Evolutionary conservation across 2,797 vertebrate genomes (phyloP).

Genomic region (Channa striata): DNA sequence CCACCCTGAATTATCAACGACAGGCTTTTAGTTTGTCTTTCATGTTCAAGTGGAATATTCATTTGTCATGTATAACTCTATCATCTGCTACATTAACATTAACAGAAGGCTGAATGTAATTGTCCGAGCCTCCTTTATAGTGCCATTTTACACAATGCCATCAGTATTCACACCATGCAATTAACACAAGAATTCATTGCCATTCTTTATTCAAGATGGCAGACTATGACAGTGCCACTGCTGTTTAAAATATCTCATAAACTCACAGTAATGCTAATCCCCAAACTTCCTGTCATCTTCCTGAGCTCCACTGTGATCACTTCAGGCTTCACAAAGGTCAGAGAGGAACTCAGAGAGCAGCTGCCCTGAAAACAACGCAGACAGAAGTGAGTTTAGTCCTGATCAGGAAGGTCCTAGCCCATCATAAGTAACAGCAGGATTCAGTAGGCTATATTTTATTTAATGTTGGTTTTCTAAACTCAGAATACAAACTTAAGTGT

Average conservation of each 20-base stretch:
- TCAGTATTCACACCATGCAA: too few species aligned
- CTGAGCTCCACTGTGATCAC: slow-evolving; percentile 84
- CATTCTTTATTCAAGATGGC: too few species aligned
- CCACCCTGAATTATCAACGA: slow-evolving; percentile 82
- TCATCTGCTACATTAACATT: background rate
- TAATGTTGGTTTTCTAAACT: background rate
- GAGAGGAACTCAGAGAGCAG: slow-evolving; percentile 50
- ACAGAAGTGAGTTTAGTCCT: background rate
- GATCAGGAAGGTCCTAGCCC: background rate
- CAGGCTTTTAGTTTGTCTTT: background rate
- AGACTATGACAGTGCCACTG: too few species aligned
- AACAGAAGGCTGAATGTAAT: background rate
- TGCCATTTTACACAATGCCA: too few species aligned
- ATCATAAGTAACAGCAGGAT: background rate
- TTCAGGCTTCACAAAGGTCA: slow-evolving; percentile 67
- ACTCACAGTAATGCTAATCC: slow-evolving; percentile 91
- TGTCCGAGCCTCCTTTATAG: too few species aligned
- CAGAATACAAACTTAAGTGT: background rate
- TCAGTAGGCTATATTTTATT: background rate
- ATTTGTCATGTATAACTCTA: background rate
- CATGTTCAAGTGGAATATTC: background rate
- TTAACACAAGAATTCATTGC: too few species aligned
- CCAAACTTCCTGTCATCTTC: slow-evolving; percentile 88
- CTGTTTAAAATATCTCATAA: background rate
- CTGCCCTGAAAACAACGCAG: slow-evolving; percentile 70